A percentile compares a stretch with the other conserved stretches of the same genome.
Evolutionary conservation across 2,888 invertebrate species (phyloP).

Genomic region (Drosophila sordidula): DNA sequence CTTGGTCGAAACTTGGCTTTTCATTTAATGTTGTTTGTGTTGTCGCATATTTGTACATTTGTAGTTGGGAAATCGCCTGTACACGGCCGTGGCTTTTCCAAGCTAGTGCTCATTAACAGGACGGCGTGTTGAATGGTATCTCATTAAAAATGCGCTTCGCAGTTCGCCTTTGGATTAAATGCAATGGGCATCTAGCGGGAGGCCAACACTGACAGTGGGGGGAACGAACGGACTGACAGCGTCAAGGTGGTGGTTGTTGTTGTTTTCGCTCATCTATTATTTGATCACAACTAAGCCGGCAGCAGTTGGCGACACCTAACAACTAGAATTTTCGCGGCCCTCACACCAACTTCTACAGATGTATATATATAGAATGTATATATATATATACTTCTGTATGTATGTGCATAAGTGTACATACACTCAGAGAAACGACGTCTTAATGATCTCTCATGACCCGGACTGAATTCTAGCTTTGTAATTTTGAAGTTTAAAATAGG

Average conservation of each 20-base stretch:
- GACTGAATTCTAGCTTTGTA: too few species aligned
- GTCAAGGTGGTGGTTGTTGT: conserved; percentile 4
- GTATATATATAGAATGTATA: background rate
- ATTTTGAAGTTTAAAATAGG: too few species aligned
- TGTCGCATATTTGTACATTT: conserved; percentile 24
- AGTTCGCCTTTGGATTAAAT: conserved; percentile 36
- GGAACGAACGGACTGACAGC: conserved; percentile 1
- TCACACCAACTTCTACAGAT: conserved; percentile 27
- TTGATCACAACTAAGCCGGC: conserved; percentile 40
- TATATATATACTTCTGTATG: background rate
- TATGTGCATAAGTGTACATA: background rate
- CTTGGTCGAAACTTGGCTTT: conserved; percentile 19
- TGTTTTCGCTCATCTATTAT: conserved; percentile 48
- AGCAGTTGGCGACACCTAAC: conserved; percentile 67
- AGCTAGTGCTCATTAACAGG: conserved; percentile 63
- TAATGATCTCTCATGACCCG: too few species aligned
- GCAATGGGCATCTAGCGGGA: conserved; percentile 20
- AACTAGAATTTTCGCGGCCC: conserved; percentile 39
- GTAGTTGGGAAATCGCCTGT: conserved; percentile 23
- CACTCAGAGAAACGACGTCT: background rate
- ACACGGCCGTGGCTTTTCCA: conserved; percentile 12
- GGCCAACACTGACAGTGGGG: too few species aligned
- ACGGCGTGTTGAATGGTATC: conserved; percentile 61
- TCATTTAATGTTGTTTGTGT: conserved; percentile 19
- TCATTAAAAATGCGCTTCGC: conserved; percentile 67